Conservation (phyloP, 2,797 vertebrate genomes). For the Synaphobranchus kaupii region DNA sequence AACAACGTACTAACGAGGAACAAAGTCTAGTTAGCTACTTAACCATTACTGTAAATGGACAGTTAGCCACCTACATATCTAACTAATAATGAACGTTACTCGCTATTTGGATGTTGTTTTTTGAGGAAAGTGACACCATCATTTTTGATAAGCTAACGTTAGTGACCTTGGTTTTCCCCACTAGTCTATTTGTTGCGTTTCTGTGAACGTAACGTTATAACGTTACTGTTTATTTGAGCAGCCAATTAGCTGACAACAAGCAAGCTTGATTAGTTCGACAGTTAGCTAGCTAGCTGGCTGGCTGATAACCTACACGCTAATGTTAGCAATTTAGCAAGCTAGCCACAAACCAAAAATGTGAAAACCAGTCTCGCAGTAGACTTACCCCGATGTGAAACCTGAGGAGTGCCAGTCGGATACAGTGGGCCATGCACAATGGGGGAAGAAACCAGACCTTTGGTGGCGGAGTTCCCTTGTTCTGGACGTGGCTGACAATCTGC, state of each 20-base stretch:
- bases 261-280: not conserved
- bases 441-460: conserved; percentile 97
- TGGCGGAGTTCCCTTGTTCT: conserved; percentile 94
- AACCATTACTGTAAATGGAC: not conserved
- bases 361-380: conserved; percentile 37
- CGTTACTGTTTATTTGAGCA: not conserved
- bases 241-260: not conserved
- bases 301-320: not conserved
- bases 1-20: not conserved
- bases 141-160: not conserved
- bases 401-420: conserved; percentile 93
- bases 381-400: conserved; percentile 92
- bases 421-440: conserved; percentile 93
- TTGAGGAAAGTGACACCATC: conserved; percentile 3
- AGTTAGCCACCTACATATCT: not conserved
- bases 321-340: conserved; percentile 1
- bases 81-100: not conserved
- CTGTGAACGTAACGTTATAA: not conserved
- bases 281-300: not conserved
- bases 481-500: conserved; percentile 94
- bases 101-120: not conserved
- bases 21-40: not conserved
- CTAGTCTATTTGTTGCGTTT: not conserved
- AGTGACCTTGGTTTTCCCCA: conserved; percentile 17
- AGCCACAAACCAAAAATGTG: not conserved